A percentile compares a stretch with the other conserved stretches of the same genome.
Evolutionary conservation across 1,140 invertebrate genomes (phyloP).

Genomic region (Heterodera schachtii): DNA sequence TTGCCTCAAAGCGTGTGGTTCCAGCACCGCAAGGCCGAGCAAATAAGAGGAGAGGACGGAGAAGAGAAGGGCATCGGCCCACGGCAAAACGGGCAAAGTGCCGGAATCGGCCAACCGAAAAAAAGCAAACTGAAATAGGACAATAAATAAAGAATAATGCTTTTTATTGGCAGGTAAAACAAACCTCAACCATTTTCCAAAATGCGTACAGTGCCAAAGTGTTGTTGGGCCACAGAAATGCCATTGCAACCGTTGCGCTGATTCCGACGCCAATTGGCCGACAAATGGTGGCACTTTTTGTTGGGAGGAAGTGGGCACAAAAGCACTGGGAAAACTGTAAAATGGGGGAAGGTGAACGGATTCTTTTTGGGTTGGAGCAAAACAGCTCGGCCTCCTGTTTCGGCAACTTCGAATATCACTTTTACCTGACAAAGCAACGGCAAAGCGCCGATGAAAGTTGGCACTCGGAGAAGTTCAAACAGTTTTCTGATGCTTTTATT

Average conservation of each 20-base stretch:
- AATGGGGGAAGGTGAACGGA: background rate
- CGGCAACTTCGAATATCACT: too few relatives aligned
- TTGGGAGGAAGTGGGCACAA: background rate
- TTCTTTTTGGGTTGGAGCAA: background rate
- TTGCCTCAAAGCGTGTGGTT: constrained; percentile 57
- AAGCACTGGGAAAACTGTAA: constrained; percentile 31
- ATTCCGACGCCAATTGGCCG: constrained; percentile 25
- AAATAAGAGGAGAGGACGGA: constrained; percentile 56
- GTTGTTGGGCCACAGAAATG: constrained; percentile 49
- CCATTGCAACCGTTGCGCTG: constrained; percentile 40
- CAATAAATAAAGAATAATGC: constrained; percentile 11
- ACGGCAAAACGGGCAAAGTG: constrained; percentile 49
- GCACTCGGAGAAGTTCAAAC: constrained; percentile 41
- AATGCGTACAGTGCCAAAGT: constrained; percentile 59
- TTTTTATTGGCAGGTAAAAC: background rate
- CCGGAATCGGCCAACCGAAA: constrained; percentile 45
- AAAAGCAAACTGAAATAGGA: constrained; percentile 52
- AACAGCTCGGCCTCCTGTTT: too few relatives aligned
- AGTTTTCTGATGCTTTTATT: constrained; percentile 7
- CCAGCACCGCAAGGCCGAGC: constrained; percentile 52
- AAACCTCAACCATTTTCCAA: constrained; percentile 62
- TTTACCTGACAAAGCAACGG: constrained; percentile 56
- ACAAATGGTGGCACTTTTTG: background rate
- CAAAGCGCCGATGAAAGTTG: constrained; percentile 49
- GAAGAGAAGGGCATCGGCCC: constrained; percentile 58